These are phyloP conservation scores for Scomberomorus guttatus DNA, from an alignment of 2,797 vertebrate genomes.

Conservation along the genomic window DNA sequence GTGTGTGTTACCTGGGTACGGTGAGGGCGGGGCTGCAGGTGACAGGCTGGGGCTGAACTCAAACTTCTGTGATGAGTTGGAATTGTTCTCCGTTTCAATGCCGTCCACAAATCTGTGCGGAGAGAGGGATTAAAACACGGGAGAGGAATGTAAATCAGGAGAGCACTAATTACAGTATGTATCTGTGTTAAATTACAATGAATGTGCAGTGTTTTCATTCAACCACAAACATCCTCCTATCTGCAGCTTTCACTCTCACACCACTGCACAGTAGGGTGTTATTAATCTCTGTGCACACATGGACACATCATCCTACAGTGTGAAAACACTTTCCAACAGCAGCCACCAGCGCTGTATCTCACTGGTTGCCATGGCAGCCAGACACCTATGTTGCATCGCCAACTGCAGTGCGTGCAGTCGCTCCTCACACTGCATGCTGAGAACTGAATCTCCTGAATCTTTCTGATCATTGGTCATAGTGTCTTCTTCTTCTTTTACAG, in stretches of 20 bases:
- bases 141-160: conserved; percentile 14
- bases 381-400: conserved; percentile 61
- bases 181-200: too few species aligned
- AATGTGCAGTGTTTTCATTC: background rate
- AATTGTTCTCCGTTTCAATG: conserved; percentile 85
- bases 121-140: background rate
- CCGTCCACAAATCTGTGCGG: conserved; percentile 87
- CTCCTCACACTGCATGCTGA: background rate
- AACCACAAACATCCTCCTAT: background rate
- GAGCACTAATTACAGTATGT: conserved; percentile 10
- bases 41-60: conserved; percentile 84
- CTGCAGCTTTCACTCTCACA: conserved; percentile 31
- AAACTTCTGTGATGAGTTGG: conserved; percentile 82
- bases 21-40: conserved; percentile 70
- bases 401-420: conserved; percentile 37
- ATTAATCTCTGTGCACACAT: conserved; percentile 24
- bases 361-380: conserved; percentile 82
- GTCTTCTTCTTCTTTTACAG: background rate
- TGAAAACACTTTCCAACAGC: conserved; percentile 28
- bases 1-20: conserved; percentile 64
- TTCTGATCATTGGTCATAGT: background rate
- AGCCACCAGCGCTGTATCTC: conserved; percentile 43
- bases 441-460: background rate
- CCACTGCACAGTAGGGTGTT: background rate
- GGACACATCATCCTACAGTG: conserved; percentile 8